Evolutionary conservation across 2,888 invertebrate genomes (phyloP), one percentile per base, ranked within the genome.

Genomic region (Crematogaster levior): DNA sequence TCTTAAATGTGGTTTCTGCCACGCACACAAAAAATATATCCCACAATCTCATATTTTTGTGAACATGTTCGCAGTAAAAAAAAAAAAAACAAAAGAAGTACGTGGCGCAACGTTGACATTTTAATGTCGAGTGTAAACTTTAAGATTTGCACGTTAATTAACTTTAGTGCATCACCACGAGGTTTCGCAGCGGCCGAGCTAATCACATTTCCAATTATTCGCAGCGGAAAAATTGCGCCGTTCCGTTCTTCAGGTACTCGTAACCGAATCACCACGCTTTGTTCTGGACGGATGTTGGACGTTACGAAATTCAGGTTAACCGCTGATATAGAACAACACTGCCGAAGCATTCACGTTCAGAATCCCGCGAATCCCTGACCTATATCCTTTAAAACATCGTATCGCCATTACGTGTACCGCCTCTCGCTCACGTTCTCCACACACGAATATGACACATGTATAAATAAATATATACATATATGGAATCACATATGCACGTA

Each of bases 311-410:
- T 85, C 81, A 74, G 88, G 88, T 88, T 88, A 88, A 88, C 84
- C 66, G 77, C 30, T 72, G 81, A 82, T 81, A 73, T 85, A 84
- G 83, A 82, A 82, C 80, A 82, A 87, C 84, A 61, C 65, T 65
- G 82, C 70, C 65, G 84, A 84, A 80, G 70, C 85, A 79, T 89
- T 86, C 80, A 51, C 79, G 72, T 27, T 60, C 70, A 84, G 83
- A 74, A 84, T 81, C 88, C 81, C 75, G 79, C 82, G 87, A 86
- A 89, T 89, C 88, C 88, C 83, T 89, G 89, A 90, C 89, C 89
- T 84, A 89, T 89, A 89, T 89, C 86, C 86, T 82, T 89, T 84
- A 83, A 89, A 90, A 90, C 88, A 90, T 90, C 87, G 83, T 84
- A 88, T 84, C 82, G 72, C 86, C 82, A 85, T 89, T 88, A 89